phyloP scores from a whole-genome alignment of 2,888 invertebrate species.

The Hololepta plana region DNA sequence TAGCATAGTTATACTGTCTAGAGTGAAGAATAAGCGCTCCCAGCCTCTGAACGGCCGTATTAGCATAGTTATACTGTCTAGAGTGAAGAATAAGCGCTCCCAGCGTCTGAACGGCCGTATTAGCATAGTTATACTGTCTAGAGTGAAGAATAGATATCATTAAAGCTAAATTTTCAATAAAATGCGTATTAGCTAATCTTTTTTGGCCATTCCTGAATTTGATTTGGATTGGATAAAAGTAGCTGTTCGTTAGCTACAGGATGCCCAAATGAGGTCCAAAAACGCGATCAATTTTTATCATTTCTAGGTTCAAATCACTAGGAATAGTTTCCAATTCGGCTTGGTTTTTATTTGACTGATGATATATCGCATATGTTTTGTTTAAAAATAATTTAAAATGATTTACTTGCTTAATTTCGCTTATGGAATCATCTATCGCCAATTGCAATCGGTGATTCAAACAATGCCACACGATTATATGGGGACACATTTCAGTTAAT shows the following conservation, averaged over 20 bases:
- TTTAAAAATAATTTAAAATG: too few relatives aligned
- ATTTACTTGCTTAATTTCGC: constrained; percentile 8
- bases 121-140: too few relatives aligned
- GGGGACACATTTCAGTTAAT: too few relatives aligned
- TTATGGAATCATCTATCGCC: constrained; percentile 9
- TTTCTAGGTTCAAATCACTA: constrained; percentile 7
- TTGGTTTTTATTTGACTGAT: constrained; percentile 8
- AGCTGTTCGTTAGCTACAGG: constrained; percentile 7
- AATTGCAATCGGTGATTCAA: constrained; percentile 9
- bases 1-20: too few relatives aligned
- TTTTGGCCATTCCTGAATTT: constrained; percentile 7
- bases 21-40: too few relatives aligned
- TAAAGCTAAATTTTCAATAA: too few relatives aligned
- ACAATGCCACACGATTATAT: constrained; percentile 9
- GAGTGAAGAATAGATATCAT: too few relatives aligned
- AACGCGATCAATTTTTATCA: constrained; percentile 9
- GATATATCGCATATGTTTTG: too few relatives aligned
- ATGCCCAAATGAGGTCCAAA: constrained; percentile 9
- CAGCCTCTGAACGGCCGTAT: too few relatives aligned
- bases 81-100: too few relatives aligned
- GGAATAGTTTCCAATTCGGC: constrained; percentile 5
- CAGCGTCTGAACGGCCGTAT: too few relatives aligned
- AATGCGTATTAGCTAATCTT: constrained; percentile 8
- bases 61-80: too few relatives aligned
- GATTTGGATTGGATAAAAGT: constrained; percentile 6